Conservation (phyloP, 2,888 invertebrate genomes). For the Lapara coniferarum region DNA sequence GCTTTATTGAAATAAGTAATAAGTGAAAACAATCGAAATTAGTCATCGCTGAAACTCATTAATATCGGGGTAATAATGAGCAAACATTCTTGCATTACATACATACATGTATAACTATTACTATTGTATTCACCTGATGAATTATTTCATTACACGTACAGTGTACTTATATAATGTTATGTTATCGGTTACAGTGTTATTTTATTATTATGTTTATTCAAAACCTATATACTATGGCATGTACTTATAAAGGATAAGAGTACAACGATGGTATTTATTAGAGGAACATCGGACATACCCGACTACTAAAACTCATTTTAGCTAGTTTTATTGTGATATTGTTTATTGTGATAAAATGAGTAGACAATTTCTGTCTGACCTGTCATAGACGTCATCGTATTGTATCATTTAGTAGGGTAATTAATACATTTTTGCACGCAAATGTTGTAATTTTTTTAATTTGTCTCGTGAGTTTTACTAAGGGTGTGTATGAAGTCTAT, state of each 20-base stretch:
- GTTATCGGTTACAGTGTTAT: too few species aligned
- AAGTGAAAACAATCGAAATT: constrained; percentile 1
- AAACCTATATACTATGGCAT: neutral
- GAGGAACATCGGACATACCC: neutral
- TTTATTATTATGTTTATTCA: too few species aligned
- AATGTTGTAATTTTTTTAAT: too few species aligned
- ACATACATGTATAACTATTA: neutral
- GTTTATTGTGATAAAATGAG: neutral
- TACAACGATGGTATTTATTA: constrained; percentile 6
- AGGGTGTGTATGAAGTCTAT: too few species aligned
- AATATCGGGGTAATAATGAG: constrained; percentile 13
- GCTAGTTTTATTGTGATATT: neutral
- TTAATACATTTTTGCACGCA: neutral
- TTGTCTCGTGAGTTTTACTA: too few species aligned
- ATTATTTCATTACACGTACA: neutral
- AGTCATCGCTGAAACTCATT: constrained; percentile 3
- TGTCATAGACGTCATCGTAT: neutral
- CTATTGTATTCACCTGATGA: neutral
- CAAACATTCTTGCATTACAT: constrained; percentile 3
- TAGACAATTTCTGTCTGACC: neutral
- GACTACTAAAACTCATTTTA: neutral
- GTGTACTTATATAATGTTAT: too few species aligned
- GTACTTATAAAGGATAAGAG: neutral
- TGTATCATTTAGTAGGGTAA: neutral
- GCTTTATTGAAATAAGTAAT: neutral